Base-by-base conservation (phyloP, 2,888 invertebrate genomes). In the Drosophila neonasuta region DNA sequence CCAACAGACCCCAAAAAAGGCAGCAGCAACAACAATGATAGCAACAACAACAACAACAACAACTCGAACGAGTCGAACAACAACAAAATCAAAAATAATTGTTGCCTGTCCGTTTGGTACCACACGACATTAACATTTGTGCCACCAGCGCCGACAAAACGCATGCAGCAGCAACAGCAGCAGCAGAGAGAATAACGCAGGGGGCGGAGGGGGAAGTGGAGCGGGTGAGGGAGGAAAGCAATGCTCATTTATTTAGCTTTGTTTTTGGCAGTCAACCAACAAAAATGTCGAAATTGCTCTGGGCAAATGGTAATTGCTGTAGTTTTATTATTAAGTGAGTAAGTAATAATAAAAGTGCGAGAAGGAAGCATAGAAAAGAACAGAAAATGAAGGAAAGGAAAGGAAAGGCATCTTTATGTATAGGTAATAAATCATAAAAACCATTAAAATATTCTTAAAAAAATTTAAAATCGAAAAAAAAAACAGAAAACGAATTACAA, bases 111-210 rank as follows among this genome's bases (percentile, higher is more conserved):
- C 55, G 58, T 32, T 72, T 66, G 24, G 60, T 64, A 71, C 75
- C 75, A 73, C 69, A 71, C 73, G 78, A 78, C 75, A 80, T 75
- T 79, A 78, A 76, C 75, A 78, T 75, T 80, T 80, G 71, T 73
- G 80, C 81, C 79, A 80, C 76, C 69, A 79, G 75, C 73, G 59
- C 66, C 66, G 63, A 68, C 65, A 55, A 67, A 71, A 62, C 67
- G 67, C 62, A 67, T 57, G 66, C 66, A 44, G 58, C 41, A 61
- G 24, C n/a, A n/a, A 6, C 34, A 29, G 60, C 65, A 49, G 60
- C 41, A 61, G 15, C 41, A 61, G 20, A 3, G 32, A 7, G 39
- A 20, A 63, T 13, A 46, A 46, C 9, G 24, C 32, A 51, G 11
- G 9, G 20, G 17, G 39, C 41, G 36, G 13, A 34, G 42, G 56